Conservation (phyloP, 2,888 invertebrate genomes). For the Beris morrisii region DNA sequence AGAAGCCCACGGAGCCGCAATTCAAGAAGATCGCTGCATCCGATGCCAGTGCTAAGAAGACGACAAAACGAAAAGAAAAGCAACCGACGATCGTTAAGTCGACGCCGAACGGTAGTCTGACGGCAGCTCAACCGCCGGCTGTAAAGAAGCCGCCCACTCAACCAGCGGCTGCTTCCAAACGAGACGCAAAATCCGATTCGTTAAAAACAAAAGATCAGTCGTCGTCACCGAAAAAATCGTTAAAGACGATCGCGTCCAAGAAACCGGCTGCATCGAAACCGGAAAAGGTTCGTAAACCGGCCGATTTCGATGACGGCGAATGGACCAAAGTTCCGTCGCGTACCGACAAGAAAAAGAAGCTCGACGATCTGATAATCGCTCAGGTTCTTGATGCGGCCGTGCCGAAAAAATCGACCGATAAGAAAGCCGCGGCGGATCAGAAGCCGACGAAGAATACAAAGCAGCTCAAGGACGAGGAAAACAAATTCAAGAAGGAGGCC, state of each 20-base stretch:
- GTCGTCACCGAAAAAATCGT: background rate
- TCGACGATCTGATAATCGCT: slow-evolving; percentile 8
- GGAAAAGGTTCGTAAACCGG: slow-evolving; percentile 20
- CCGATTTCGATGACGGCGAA: slow-evolving; percentile 25
- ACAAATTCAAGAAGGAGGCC: slow-evolving; percentile 23
- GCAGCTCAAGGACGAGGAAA: slow-evolving; percentile 24
- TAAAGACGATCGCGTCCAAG: background rate
- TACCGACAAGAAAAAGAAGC: slow-evolving; percentile 27
- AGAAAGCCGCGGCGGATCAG: background rate
- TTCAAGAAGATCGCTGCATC: slow-evolving; percentile 22
- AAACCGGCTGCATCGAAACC: background rate
- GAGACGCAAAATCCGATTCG: background rate
- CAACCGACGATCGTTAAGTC: background rate
- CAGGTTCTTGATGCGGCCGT: background rate
- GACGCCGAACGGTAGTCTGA: background rate
- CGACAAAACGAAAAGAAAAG: slow-evolving; percentile 9
- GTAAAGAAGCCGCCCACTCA: slow-evolving; percentile 9
- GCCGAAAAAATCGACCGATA: background rate
- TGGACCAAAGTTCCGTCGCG: slow-evolving; percentile 24
- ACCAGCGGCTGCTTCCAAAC: background rate
- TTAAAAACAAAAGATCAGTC: background rate
- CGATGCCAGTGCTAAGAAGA: slow-evolving; percentile 1
- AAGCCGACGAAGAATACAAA: slow-evolving; percentile 14
- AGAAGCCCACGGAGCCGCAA: slow-evolving; percentile 21
- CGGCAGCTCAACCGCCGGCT: background rate